Base-by-base conservation (phyloP, 2,797 vertebrate species). In the Sebastiscus tertius region DNA sequence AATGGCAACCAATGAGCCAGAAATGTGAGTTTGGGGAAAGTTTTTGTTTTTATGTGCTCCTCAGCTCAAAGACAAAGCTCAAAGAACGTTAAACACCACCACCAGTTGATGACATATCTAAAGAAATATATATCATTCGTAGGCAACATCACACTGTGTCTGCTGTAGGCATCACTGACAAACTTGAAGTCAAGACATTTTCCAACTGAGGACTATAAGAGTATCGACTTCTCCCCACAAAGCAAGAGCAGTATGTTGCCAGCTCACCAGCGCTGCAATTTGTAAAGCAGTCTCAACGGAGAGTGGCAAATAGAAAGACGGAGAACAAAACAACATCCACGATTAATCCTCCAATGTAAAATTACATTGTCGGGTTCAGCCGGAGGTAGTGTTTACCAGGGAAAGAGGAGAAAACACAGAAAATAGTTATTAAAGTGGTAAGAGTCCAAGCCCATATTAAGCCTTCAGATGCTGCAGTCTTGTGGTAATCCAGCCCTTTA, bases 271-370 rank as follows among this genome's bases (percentile, higher is more conserved):
- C 26, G 18, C 73, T 73, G 75, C 79, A 82, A 79, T 90, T 89
- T 92, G 76, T 87, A 81, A 91, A 87, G 67, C 58, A 72, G 80
- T 86, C 87, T 87, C 88, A 34, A 77, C 2, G 49, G 88, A 89
- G 77, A 63, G 68, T 58, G 61, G 74, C 62, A 87, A 84, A 82
- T 24, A 75, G 72, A 88, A 82, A 87, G 83, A 77, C 65, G 5
- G 29, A 72, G 80, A 90, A 85, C 82, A 91, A 89, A 94, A 90
- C 80, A 90, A 80, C 83, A 87, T 84, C 77, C 70, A 82, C 81
- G 79, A 92, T 91, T 91, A 91, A 88, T 89, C 79, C 85, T 76
- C 85, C n/a, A 54, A 80, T 85, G 90, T 84, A 85, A 88, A 87
- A 88, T 86, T 61, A 76, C 72, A 81, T 75, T 66, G 78, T 77